Conservation (phyloP, 2,797 vertebrate genomes). For the Anguilla pacifica region DNA sequence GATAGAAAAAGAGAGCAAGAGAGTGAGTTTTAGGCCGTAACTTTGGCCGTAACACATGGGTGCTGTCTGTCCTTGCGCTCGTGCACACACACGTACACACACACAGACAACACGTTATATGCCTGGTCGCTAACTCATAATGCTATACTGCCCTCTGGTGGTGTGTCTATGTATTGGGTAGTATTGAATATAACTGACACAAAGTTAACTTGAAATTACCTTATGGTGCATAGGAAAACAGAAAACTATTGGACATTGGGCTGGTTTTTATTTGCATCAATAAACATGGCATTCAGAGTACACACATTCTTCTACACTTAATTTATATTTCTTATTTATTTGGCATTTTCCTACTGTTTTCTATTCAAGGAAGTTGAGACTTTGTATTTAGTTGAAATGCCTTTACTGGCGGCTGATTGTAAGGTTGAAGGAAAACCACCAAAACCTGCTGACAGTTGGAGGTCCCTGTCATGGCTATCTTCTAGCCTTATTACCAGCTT, state of each 20-base stretch:
- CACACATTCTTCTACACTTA: neutral
- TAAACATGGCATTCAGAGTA: neutral
- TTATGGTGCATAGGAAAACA: neutral
- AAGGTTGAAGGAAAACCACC: neutral
- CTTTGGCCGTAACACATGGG: neutral
- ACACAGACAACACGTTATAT: neutral
- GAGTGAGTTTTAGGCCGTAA: neutral
- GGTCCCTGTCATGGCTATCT: neutral
- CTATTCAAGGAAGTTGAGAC: neutral
- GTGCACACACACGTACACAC: neutral
- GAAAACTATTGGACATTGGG: neutral
- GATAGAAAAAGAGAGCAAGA: neutral
- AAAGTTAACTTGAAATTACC: neutral
- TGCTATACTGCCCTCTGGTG: slow-evolving; percentile 76
- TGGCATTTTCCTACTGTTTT: neutral
- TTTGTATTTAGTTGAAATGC: neutral
- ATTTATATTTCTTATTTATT: neutral
- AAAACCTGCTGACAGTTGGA: neutral
- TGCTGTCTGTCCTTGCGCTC: neutral
- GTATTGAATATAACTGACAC: neutral
- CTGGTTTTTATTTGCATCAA: neutral
- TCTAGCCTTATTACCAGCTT: neutral
- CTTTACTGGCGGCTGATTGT: neutral
- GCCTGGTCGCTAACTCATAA: slow-evolving; percentile 31
- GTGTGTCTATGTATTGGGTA: slow-evolving; percentile 37